Percentiles rank a stretch among this genome's conserved stretches.
Evolutionary conservation across 2,797 vertebrate species (phyloP).

Genomic region (Lycodopsis pacificus): DNA sequence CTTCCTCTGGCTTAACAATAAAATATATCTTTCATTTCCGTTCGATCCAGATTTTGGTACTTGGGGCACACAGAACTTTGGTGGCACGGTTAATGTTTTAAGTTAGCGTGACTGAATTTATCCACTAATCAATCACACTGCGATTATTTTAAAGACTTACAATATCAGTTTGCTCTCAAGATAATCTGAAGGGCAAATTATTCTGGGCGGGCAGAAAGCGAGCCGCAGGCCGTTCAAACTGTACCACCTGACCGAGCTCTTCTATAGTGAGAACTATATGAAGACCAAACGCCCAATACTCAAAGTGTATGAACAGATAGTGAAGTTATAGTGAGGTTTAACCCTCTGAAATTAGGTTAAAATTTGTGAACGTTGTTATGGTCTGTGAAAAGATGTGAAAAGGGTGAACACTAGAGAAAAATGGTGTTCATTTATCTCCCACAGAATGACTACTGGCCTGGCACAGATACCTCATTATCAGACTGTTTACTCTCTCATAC

Average conservation of each 20-base stretch:
- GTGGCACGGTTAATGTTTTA: slow-evolving; percentile 23
- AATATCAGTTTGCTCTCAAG: not conserved
- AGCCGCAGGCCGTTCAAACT: not conserved
- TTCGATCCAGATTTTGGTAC: slow-evolving; percentile 55
- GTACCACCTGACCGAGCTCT: not conserved
- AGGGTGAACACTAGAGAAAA: not conserved
- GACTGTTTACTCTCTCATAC: not conserved
- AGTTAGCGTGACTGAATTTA: slow-evolving; percentile 14
- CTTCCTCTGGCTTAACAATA: slow-evolving; percentile 79
- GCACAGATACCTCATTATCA: not conserved
- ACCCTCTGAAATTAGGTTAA: not conserved
- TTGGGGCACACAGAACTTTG: slow-evolving; percentile 40
- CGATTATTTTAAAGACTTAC: not conserved
- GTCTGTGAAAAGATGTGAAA: not conserved
- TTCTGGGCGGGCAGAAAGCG: not conserved
- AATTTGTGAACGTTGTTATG: not conserved
- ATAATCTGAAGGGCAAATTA: not conserved
- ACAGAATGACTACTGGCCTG: not conserved
- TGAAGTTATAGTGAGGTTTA: too few species aligned
- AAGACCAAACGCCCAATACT: not conserved
- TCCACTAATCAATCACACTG: not conserved
- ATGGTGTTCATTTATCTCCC: not conserved
- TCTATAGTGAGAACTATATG: not conserved
- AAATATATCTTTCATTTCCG: slow-evolving; percentile 77
- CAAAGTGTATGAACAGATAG: not conserved